Percentiles rank a stretch among this genome's conserved stretches.
Conservation (phyloP, 2,888 invertebrate genomes). For the Drosophila mayaguana region DNA sequence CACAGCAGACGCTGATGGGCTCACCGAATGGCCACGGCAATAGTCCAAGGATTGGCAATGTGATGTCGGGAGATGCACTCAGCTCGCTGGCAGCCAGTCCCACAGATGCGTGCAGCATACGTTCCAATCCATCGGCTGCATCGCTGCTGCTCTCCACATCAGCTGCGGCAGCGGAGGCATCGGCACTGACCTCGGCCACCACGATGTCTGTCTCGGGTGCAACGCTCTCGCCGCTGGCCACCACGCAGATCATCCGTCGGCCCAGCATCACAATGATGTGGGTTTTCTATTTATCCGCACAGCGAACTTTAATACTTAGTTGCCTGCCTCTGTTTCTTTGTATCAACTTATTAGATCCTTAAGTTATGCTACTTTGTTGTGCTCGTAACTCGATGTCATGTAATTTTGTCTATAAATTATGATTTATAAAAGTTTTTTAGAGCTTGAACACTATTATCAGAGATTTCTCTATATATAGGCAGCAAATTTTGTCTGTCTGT, state of each 20-base stretch:
- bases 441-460: constrained; percentile 23
- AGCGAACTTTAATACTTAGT: constrained; percentile 38
- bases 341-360: constrained; percentile 1
- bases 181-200: constrained; percentile 61
- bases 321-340: constrained; percentile 30
- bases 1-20: constrained; percentile 47
- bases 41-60: constrained; percentile 68
- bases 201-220: constrained; percentile 73
- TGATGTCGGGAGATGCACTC: constrained; percentile 71
- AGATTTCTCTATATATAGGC: too few relatives aligned
- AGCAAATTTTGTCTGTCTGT: constrained; percentile 3
- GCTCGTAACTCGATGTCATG: constrained; percentile 11
- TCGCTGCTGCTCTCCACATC: constrained; percentile 81
- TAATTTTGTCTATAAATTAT: background rate
- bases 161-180: constrained; percentile 76
- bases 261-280: constrained; percentile 86
- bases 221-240: constrained; percentile 84
- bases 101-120: constrained; percentile 83
- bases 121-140: constrained; percentile 84
- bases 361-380: constrained; percentile 21
- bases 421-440: constrained; percentile 7
- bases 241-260: constrained; percentile 84
- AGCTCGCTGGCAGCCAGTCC: constrained; percentile 84
- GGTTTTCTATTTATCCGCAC: constrained; percentile 68
- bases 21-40: constrained; percentile 67